Evolutionary conservation across 2,888 invertebrate genomes (phyloP), one percentile per base, ranked within the genome.

Genomic region (Spicauda simplicius): DNA sequence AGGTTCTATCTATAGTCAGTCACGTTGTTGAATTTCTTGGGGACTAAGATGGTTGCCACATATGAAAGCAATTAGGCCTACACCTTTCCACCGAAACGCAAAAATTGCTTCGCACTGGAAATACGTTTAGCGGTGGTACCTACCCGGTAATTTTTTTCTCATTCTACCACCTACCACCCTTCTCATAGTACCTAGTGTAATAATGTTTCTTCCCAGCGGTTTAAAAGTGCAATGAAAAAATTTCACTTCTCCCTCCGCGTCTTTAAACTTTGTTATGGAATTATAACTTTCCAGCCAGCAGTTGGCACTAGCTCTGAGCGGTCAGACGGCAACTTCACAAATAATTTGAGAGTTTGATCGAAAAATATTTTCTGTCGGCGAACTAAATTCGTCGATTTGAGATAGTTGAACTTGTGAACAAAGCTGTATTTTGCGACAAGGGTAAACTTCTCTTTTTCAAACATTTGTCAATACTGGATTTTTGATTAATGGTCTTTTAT

Each of bases 261-360:
- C 73, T 75, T 75, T 76, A 75, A 77, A 79, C 76, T 82, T 77
- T 65, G 74, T 76, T 80, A 81, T 81, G 79, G 82, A 85, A 84
- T 82, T 85, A 80, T 83, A 85, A 87, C 77, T 86, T 81, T 70
- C 78, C 80, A 78, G 83, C 70, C 72, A 70, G 70, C 70, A 73
- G 69, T 80, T 77, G 77, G 77, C 76, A 73, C 75, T 73, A 72
- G 71, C 79, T 79, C 74, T 74, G 53, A 71, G 70, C 71, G 69
- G 70, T 60, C 63, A 61, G 56, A 61, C 63, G 25, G 59, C 59
- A 59, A 60, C 65, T 65, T 50, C 19, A 58, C 53, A 52, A 65
- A 64, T 64, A 64, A 65, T 65, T 65, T 60, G 59, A 50, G 58
- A 59, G 59, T 64, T 52, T 37, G 57, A 57, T 64, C 48, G 64